Evolutionary conservation across 2,797 vertebrate species (phyloP).

Genomic region (Serranus cabrilla): DNA sequence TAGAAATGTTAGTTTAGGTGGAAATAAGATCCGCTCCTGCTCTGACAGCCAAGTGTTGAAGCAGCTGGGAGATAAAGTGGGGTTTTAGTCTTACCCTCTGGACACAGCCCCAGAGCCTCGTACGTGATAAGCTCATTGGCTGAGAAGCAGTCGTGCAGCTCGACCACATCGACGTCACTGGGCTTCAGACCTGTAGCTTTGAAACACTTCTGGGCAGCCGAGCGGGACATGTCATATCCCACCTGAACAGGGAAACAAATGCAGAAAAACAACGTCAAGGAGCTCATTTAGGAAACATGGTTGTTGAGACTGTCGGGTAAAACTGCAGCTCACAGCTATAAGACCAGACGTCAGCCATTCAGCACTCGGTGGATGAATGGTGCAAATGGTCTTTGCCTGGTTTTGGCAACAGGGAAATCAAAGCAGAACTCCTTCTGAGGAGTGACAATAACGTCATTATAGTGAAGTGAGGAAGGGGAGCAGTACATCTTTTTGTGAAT

Average conservation of each 20-base stretch:
- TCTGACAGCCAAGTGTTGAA: neutral
- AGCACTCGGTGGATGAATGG: neutral
- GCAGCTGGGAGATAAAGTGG: neutral
- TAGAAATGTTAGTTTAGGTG: neutral
- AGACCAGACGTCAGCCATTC: too few species aligned
- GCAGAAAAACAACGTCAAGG: neutral
- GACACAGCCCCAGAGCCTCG: conserved; percentile 95
- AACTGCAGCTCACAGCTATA: neutral
- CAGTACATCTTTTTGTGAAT: neutral
- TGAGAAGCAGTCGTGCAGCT: conserved; percentile 98
- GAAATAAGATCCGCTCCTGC: neutral
- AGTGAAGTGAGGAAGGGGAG: neutral
- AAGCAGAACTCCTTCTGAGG: neutral
- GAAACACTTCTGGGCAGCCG: conserved; percentile 90
- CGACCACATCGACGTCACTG: conserved; percentile 91
- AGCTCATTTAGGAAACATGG: neutral
- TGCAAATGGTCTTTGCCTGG: neutral
- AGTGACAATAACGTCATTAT: neutral
- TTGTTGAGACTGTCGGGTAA: too few species aligned
- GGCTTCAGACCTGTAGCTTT: conserved; percentile 87
- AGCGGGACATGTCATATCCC: conserved; percentile 93
- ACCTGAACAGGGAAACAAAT: conserved; percentile 79
- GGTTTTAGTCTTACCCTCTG: conserved; percentile 86
- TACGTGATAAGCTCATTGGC: conserved; percentile 96
- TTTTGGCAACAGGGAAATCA: neutral